Percentiles rank a stretch among this genome's conserved stretches.
These are phyloP conservation scores for Melanophora roralis DNA, from an alignment of 2,888 invertebrate genomes.

Conservation along the genomic window DNA sequence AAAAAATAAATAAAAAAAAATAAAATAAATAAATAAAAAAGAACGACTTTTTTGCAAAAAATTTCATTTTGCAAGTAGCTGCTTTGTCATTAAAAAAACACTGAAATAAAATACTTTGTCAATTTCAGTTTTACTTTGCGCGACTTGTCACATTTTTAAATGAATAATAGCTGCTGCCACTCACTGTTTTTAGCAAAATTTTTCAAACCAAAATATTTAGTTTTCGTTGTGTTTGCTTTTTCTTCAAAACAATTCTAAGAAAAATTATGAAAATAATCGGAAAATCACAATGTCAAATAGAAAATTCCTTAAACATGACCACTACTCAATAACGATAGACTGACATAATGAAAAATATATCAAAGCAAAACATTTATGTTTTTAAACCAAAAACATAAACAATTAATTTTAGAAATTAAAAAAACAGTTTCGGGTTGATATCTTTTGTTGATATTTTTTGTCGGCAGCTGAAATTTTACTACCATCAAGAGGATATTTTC, in stretches of 20 bases:
- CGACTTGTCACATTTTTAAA: conserved; percentile 2
- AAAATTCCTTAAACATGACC: conserved; percentile 32
- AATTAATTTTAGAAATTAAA: conserved; percentile 6
- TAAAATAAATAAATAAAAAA: too few species aligned
- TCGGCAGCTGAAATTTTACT: too few species aligned
- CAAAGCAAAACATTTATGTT: background rate
- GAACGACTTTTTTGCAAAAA: too few species aligned
- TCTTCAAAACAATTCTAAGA: background rate
- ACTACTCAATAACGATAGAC: background rate
- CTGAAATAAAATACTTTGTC: conserved; percentile 9
- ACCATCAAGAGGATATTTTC: too few species aligned
- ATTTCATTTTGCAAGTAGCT: background rate
- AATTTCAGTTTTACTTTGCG: conserved; percentile 18
- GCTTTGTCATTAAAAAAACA: conserved; percentile 1
- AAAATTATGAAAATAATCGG: conserved; percentile 2
- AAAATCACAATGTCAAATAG: conserved; percentile 2
- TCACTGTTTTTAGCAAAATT: background rate
- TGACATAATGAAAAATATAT: background rate
- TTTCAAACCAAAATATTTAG: background rate
- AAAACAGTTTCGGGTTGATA: background rate
- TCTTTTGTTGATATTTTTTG: too few species aligned
- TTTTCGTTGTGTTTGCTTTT: background rate
- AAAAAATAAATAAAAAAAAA: too few species aligned
- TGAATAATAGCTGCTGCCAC: conserved; percentile 6
- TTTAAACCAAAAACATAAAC: background rate